phyloP scores from a whole-genome alignment of 2,888 invertebrate species.

The Morpho achilles region DNA sequence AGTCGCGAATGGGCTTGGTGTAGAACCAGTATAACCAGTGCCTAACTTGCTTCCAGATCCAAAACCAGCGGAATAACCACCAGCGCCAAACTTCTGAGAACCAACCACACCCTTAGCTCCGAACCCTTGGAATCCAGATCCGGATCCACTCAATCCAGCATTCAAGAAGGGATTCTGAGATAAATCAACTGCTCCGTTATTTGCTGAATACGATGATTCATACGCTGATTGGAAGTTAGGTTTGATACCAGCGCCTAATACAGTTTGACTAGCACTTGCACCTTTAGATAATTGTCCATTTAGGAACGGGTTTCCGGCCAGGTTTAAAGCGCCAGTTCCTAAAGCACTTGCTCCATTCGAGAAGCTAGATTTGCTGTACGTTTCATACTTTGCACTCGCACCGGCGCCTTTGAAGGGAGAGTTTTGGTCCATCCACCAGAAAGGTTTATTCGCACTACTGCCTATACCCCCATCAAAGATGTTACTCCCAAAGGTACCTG shows the following conservation, averaged over 20 bases:
- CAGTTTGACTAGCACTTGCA: slow-evolving; percentile 23
- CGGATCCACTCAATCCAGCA: slow-evolving; percentile 34
- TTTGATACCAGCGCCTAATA: slow-evolving; percentile 26
- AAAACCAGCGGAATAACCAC: slow-evolving; percentile 24
- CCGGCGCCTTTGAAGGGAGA: slow-evolving; percentile 75
- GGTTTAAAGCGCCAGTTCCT: slow-evolving; percentile 24
- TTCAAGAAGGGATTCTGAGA: slow-evolving; percentile 57
- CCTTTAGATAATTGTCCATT: slow-evolving; percentile 42
- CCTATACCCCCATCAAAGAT: slow-evolving; percentile 47
- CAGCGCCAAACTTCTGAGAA: slow-evolving; percentile 24
- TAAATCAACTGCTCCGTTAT: slow-evolving; percentile 51
- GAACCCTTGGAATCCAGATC: slow-evolving; percentile 31
- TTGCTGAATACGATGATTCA: slow-evolving; percentile 47
- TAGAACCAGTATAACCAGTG: slow-evolving; percentile 56
- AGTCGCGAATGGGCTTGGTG: slow-evolving; percentile 57
- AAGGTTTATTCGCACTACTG: slow-evolving; percentile 56
- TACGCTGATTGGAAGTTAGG: slow-evolving; percentile 37
- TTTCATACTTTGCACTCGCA: slow-evolving; percentile 47
- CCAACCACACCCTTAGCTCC: slow-evolving; percentile 28
- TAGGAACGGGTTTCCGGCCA: slow-evolving; percentile 44
- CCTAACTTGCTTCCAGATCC: slow-evolving; percentile 30
- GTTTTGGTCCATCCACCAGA: slow-evolving; percentile 81
- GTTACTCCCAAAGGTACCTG: slow-evolving; percentile 38
- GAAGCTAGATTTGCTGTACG: slow-evolving; percentile 56
- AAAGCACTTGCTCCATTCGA: slow-evolving; percentile 35